Conservation (phyloP, 2,888 invertebrate genomes). For the Apamea anceps region DNA sequence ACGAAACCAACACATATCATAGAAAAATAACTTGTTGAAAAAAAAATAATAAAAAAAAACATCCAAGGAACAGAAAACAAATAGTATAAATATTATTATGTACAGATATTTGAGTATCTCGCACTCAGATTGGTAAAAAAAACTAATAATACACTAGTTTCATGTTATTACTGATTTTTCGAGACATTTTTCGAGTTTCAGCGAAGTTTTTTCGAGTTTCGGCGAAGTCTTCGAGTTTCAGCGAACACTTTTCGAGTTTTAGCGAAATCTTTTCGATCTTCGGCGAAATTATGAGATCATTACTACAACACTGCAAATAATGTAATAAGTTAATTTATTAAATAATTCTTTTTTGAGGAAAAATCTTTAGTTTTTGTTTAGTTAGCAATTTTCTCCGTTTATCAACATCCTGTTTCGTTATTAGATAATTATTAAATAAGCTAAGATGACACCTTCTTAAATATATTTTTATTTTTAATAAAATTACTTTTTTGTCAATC, state of each 20-base stretch:
- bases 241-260: not conserved
- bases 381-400: not conserved
- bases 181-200: slow-evolving; percentile 25
- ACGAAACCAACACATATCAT: slow-evolving; percentile 57
- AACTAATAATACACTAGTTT: slow-evolving; percentile 50
- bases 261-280: not conserved
- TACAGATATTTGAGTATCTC: slow-evolving; percentile 72
- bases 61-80: slow-evolving; percentile 66
- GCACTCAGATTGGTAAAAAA: slow-evolving; percentile 66
- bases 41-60: slow-evolving; percentile 54
- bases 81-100: slow-evolving; percentile 79
- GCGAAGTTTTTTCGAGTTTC: not conserved
- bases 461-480: not conserved
- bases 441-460: not conserved
- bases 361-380: not conserved
- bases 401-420: not conserved
- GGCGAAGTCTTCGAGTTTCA: not conserved
- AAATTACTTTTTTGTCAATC: slow-evolving; percentile 10
- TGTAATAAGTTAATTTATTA: not conserved
- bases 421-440: not conserved
- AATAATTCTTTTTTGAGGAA: not conserved
- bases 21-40: slow-evolving; percentile 67
- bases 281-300: slow-evolving; percentile 54
- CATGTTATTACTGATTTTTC: slow-evolving; percentile 51
- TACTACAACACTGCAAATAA: slow-evolving; percentile 36